Evolutionary conservation across 1,140 invertebrate genomes (phyloP).

Genomic region (Brachystomella parvula): DNA sequence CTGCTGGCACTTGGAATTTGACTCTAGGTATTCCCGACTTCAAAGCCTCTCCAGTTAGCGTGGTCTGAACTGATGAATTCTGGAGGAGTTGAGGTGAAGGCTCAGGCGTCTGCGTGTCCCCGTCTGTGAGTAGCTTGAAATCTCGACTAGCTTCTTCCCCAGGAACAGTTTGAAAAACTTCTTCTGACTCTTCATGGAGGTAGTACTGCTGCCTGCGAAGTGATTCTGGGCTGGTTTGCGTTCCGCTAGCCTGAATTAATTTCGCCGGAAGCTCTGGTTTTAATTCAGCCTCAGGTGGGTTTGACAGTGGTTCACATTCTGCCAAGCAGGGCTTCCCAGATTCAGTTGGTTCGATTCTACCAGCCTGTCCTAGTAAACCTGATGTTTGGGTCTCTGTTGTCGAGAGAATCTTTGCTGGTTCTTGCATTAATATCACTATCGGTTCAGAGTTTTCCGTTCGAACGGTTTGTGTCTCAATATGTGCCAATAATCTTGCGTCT

Average conservation of each 20-base stretch:
- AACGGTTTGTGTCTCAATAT: not conserved
- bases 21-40: not conserved
- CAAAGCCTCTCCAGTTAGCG: not conserved
- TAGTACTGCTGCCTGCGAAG: not conserved
- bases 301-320: not conserved
- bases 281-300: not conserved
- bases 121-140: not conserved
- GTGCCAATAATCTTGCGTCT: not conserved
- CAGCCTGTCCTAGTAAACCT: not conserved
- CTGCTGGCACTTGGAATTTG: not conserved
- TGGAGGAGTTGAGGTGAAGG: not conserved
- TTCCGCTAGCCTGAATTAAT: not conserved
- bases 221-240: not conserved
- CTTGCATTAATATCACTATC: not conserved
- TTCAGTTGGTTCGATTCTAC: not conserved
- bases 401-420: not conserved
- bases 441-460: not conserved
- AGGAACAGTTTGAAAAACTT: not conserved
- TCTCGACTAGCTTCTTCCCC: not conserved
- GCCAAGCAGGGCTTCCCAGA: not conserved
- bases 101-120: not conserved
- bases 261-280: not conserved
- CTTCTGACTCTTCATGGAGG: not conserved
- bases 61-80: not conserved
- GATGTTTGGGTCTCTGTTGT: not conserved